These are phyloP conservation scores for Alitta virens DNA, from an alignment of 2,888 invertebrate genomes.

Conservation along the genomic window DNA sequence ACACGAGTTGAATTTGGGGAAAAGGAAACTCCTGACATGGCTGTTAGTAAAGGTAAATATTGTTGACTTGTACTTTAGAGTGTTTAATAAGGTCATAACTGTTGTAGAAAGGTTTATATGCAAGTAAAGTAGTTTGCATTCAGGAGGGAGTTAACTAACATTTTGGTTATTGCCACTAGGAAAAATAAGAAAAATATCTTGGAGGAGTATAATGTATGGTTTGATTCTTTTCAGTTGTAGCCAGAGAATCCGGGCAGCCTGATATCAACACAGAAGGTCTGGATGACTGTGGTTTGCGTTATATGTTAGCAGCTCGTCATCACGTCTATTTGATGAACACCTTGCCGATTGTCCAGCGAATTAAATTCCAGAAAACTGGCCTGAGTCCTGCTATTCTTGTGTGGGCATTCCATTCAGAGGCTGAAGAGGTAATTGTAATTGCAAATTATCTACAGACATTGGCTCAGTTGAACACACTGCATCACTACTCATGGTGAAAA, in stretches of 20 bases:
- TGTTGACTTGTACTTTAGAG: no score
- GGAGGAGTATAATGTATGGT: no score
- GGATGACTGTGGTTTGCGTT: slow-evolving; percentile 96
- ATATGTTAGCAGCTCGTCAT: slow-evolving; percentile 95
- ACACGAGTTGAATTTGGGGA: slow-evolving; percentile 57
- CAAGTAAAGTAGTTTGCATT: no score
- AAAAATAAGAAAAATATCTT: no score
- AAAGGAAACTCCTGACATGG: slow-evolving; percentile 15
- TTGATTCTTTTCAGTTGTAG: slow-evolving; percentile 6
- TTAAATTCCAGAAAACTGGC: slow-evolving; percentile 77
- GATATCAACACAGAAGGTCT: slow-evolving; percentile 56
- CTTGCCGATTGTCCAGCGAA: slow-evolving; percentile 84
- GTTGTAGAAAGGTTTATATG: no score
- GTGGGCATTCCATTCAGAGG: slow-evolving; percentile 99
- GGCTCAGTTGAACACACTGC: background rate
- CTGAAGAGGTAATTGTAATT: slow-evolving; percentile 79
- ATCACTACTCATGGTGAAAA: background rate
- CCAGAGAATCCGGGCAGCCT: slow-evolving; percentile 6
- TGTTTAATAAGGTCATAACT: no score
- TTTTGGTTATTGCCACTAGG: no score
- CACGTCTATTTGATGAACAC: slow-evolving; percentile 92
- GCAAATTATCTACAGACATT: no score
- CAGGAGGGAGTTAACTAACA: no score
- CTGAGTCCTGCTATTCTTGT: slow-evolving; percentile 73
- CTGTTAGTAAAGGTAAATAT: slow-evolving; percentile 16